phyloP scores from a whole-genome alignment of 92 coral and sea anemone genomes.

The Actinernus sp. region DNA sequence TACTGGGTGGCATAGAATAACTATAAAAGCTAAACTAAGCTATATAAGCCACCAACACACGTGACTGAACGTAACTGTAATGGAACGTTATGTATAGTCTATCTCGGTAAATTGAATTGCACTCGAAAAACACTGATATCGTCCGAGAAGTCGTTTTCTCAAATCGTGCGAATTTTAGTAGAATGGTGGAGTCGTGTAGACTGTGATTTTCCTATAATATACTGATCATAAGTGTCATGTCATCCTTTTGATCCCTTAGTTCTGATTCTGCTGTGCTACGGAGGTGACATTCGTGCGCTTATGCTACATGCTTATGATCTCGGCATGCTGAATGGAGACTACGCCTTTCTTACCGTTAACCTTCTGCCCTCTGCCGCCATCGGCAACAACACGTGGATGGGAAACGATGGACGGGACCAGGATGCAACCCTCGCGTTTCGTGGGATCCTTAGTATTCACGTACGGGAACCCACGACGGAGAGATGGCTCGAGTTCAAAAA shows the following conservation, averaged over 20 bases:
- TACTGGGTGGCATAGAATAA: too few relatives aligned
- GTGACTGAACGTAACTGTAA: too few relatives aligned
- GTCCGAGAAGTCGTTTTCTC: too few relatives aligned
- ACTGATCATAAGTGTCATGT: neutral
- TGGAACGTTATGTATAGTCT: too few relatives aligned
- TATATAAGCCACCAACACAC: too few relatives aligned
- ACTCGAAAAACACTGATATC: too few relatives aligned
- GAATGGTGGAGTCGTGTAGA: too few relatives aligned
- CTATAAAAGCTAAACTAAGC: too few relatives aligned
- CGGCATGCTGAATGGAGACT: slow-evolving; percentile 90
- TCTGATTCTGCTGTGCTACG: slow-evolving; percentile 75
- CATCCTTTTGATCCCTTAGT: slow-evolving; percentile 27
- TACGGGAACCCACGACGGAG: slow-evolving; percentile 86
- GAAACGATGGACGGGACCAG: slow-evolving; percentile 84
- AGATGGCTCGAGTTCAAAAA: slow-evolving; percentile 70
- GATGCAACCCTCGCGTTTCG: slow-evolving; percentile 83
- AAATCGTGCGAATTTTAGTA: too few relatives aligned
- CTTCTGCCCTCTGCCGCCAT: slow-evolving; percentile 83
- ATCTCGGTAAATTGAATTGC: too few relatives aligned
- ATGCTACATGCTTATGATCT: slow-evolving; percentile 85
- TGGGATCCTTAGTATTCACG: slow-evolving; percentile 83
- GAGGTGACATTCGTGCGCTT: too few relatives aligned
- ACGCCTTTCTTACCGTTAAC: slow-evolving; percentile 84
- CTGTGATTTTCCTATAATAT: too few relatives aligned
- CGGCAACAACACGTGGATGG: slow-evolving; percentile 90